Base-by-base conservation (phyloP, 2,888 invertebrate genomes). In the Drosophila mayaguana region DNA sequence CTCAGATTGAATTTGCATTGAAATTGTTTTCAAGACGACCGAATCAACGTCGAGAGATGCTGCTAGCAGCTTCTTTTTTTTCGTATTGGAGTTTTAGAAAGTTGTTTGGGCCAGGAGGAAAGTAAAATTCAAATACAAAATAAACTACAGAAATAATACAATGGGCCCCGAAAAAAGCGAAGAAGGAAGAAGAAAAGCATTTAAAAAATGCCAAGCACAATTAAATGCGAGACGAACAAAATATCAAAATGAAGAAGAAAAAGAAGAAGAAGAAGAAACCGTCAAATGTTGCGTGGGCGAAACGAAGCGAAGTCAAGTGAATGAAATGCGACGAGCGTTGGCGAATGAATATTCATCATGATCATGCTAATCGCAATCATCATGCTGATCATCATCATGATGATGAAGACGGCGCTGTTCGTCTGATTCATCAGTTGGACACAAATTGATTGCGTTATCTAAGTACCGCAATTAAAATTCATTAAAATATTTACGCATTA, bases 381-480 rank as follows among this genome's bases (percentile, higher is more conserved):
- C 25, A 38, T 38, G 38, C 43, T 46, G 50, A 38, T 57, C 56
- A 60, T 20, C 4, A 43, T 46, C 45, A 42, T 61, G 60, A 63
- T 25, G 59, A 60, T 63, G 60, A n/a, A 25, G 54, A 40, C 50
- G 57, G 34, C 55, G 62, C 48, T 65, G 40, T 48, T 28, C 25
- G 75, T 66, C 76, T 85, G 80, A 82, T 79, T 85, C 86, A 81
- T 73, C 83, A 63, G 72, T 68, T 78, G 65, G 67, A 32, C 64
- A 80, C 60, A 71, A 76, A 82, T 72, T 80, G 65, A 82, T 82
- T 73, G 67, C 77, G 61, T 71, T 83, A 81, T 86, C 89, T 73
- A 87, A 83, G 66, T 75, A 57, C 69, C 36, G 68, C 89, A 83
- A 89, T 83, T 89, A 78, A 87, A 89, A 83, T 84, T 81, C 84